Evolutionary conservation across 2,113 vertebrate genomes (phyloP), one percentile per base, ranked within the genome.

Genomic region (Miniopterus natalensis): DNA sequence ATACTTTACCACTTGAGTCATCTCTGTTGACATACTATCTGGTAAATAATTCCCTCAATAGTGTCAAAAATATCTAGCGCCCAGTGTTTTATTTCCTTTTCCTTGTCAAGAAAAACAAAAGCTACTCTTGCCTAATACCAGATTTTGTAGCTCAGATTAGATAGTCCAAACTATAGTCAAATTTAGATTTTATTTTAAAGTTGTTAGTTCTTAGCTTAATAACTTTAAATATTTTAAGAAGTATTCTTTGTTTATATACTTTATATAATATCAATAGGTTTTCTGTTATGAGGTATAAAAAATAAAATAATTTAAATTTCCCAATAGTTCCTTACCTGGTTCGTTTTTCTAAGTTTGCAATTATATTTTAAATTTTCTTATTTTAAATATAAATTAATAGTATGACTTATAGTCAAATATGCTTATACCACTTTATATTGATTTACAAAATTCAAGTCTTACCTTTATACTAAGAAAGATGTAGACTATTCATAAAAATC

Each of bases 11-110:
- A 80, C 71, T 65, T 75, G 20, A 63, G 23, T 75, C 47, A 63
- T 92, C 53, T 83, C n/a, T 88, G 40, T 79, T 92, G 29, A 90
- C 83, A 74, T 25, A 70, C 23, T 73, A 3, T 81, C 92, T 84
- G 25, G 45, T 42, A 79, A 84, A 92, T 80, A 71, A 96, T 81
- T 92, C 23, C 55, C n/a, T 90, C 45, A 92, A 74, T 53, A 71
- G 17, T 80, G 59, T 96, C 63, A 96, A 59, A 95, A 84, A 90
- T 75, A 53, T 63, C 40, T 31, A 84, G 40, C 71, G 59, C 2
- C 6, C 74, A 29, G 7, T 20, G 20, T 84, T 75, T 80, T 79
- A 40, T 86, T 94, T 95, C 17, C 4, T 70, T 74, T 66, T 83
- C 70, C 42, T 84, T 74, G 7, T 65, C 53, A 21, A 87, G 17